Percentiles rank a stretch among this genome's conserved stretches.
These are phyloP conservation scores for Ceyx cyanopectus DNA, from an alignment of 2,113 vertebrate species.

Conservation along the genomic window DNA sequence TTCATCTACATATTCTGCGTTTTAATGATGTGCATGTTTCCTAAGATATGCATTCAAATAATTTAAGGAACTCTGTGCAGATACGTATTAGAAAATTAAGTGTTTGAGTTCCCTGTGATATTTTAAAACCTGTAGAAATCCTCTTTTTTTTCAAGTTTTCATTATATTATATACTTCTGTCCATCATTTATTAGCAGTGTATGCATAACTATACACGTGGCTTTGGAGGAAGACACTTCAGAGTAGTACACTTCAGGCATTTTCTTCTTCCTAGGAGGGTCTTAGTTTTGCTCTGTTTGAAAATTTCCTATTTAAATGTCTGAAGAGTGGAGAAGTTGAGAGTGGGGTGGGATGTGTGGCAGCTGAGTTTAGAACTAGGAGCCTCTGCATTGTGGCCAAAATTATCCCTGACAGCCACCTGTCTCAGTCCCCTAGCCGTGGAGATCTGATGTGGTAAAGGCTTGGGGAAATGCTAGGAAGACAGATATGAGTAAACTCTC, in stretches of 20 bases:
- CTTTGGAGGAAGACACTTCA: background rate
- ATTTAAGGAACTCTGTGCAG: background rate
- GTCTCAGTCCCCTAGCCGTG: background rate
- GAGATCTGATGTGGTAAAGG: fast-evolving
- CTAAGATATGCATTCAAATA: background rate
- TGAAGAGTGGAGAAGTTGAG: background rate
- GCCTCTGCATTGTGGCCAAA: background rate
- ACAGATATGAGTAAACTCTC: background rate
- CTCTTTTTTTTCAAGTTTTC: background rate
- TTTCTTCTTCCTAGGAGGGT: background rate
- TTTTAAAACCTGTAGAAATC: background rate
- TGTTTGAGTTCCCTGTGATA: background rate
- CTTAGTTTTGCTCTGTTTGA: background rate
- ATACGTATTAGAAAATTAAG: background rate
- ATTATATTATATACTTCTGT: background rate
- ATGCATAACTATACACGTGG: background rate
- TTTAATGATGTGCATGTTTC: background rate
- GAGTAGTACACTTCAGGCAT: background rate
- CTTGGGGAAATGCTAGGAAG: background rate
- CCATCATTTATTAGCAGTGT: background rate
- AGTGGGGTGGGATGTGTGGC: too few species aligned
- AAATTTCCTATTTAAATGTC: background rate
- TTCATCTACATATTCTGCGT: background rate
- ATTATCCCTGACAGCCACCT: background rate
- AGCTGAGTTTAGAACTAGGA: background rate